Percentiles rank a stretch among this genome's conserved stretches.
Conservation (phyloP, 2,888 invertebrate species). For the Horisme vitalbata region DNA sequence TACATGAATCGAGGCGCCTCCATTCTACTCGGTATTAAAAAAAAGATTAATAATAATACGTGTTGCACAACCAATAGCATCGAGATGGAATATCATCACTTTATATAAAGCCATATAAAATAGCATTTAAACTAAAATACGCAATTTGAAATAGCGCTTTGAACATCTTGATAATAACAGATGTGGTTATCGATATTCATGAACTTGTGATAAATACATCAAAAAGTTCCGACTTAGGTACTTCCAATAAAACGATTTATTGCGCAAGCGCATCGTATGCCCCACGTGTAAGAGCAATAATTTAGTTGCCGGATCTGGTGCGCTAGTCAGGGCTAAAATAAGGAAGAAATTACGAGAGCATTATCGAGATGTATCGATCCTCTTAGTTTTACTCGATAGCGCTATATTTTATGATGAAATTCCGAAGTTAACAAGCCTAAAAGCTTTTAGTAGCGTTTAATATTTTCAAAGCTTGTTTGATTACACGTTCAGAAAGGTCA, state of each 20-base stretch:
- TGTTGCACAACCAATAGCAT: constrained; percentile 11
- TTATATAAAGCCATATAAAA: background rate
- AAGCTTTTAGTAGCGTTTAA: background rate
- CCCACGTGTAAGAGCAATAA: constrained; percentile 14
- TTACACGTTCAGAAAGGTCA: no score
- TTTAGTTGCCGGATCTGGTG: constrained; percentile 9
- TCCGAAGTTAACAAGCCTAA: background rate
- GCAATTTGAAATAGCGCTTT: background rate
- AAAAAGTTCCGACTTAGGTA: background rate
- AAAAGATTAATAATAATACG: constrained; percentile 18
- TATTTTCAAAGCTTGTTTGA: no score
- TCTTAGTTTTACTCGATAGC: constrained; percentile 20
- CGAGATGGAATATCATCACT: constrained; percentile 1
- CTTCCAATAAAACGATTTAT: constrained; percentile 4
- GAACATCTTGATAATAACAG: background rate
- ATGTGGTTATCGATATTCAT: background rate
- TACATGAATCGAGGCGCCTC: constrained; percentile 36
- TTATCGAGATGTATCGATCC: constrained; percentile 24
- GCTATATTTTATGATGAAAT: constrained; percentile 12
- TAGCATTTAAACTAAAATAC: constrained; percentile 2
- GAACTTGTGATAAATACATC: background rate
- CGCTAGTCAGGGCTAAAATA: constrained; percentile 16
- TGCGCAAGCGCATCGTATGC: constrained; percentile 7
- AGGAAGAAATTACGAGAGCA: constrained; percentile 26
- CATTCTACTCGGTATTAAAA: constrained; percentile 30